Evolutionary conservation across 2,113 vertebrate species (phyloP).

Genomic region (Callocephalon fimbriatum): DNA sequence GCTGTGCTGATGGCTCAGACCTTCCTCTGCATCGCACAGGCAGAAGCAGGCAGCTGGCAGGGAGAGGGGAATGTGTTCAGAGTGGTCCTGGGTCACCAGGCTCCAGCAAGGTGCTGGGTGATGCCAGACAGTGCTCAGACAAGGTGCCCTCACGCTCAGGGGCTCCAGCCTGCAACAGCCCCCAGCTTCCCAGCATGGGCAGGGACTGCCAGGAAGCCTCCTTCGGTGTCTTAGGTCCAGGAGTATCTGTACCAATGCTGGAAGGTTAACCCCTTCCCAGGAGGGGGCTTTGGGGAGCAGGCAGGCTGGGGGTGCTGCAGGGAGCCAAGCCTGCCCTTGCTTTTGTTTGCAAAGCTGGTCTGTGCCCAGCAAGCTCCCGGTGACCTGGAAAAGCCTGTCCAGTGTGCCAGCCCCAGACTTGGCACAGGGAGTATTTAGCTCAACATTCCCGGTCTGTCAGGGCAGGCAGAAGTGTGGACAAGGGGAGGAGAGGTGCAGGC

Average conservation of each 20-base stretch:
- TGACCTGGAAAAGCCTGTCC: neutral
- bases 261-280: neutral
- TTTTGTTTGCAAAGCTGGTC: slow-evolving; percentile 1
- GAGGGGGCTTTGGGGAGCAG: neutral
- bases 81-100: neutral
- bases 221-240: neutral
- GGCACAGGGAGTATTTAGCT: neutral
- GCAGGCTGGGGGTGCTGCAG: neutral
- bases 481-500: neutral
- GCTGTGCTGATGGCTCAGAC: accelerated
- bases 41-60: neutral
- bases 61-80: neutral
- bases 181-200: accelerated
- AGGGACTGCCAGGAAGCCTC: neutral
- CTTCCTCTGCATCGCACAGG: accelerated
- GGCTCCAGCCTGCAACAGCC: neutral
- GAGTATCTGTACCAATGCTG: no score
- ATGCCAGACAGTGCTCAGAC: neutral
- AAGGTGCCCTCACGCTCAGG: neutral
- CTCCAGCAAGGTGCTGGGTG: neutral
- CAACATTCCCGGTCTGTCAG: neutral
- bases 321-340: neutral
- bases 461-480: neutral
- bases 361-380: neutral
- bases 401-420: neutral